Base-by-base conservation (phyloP, 2,888 invertebrate genomes). In the Apodemia zela region DNA sequence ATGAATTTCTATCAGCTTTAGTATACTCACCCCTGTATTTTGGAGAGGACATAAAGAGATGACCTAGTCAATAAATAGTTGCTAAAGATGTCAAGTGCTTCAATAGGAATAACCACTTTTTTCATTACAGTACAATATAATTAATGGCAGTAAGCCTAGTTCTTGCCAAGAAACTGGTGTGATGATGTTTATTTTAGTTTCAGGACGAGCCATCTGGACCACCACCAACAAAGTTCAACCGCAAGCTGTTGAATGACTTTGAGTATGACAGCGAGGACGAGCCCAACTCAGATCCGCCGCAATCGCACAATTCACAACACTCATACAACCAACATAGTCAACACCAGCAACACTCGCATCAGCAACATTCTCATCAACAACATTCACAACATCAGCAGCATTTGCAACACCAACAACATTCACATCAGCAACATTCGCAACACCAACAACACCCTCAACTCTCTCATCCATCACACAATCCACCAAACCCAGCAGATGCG, bases 241-340 rank as follows among this genome's bases (percentile, higher is more conserved):
- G 97, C 77, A 97, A 97, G 79, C 86, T 98, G 17, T 87, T 98
- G 29, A 92, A 92, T 17, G 89, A 98, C 85, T 98, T 97, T 83
- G 98, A 98, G 84, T 98, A 98, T 80, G 97, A 96, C 64, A 97
- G 97, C 72, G 98, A 98, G 69, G 97, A 97, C 63, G 97, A 97
- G n/a, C 76, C 77, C 1, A 72, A 75, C 0, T 70, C 94, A 11
- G 84, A 81, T 33, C 71, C 71, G 4, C 72, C 66, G 17, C 67
- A 66, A 25, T 49, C 66, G n/a, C 72, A 73, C 59, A 67, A 70
- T 0, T 71, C 73, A 0, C 76, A 75, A 62, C 72, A 73, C 29
- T 67, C 79, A 1, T 77, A 76, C 63, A 66, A 64, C 17, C 74
- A 70, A 7, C 45, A 45, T 8, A 45, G 1, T 45, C 45, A 45